These are phyloP conservation scores for Scomber japonicus DNA, from an alignment of 2,113 vertebrate genomes.

Conservation along the genomic window DNA sequence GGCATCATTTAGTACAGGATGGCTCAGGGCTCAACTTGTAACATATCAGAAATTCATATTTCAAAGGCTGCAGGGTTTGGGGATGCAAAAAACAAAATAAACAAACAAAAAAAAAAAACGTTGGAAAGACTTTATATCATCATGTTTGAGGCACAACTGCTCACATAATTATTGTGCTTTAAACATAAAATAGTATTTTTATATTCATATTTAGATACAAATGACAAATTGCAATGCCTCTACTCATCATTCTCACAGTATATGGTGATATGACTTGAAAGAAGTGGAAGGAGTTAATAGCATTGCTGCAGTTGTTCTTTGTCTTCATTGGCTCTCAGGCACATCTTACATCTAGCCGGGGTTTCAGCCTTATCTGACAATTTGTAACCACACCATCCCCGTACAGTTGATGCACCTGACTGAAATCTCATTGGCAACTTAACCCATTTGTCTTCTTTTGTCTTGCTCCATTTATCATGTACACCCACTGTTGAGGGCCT, in stretches of 20 bases:
- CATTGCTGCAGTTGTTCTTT: slow-evolving; percentile 2
- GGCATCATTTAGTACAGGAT: slow-evolving; percentile 40
- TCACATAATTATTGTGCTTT: not conserved
- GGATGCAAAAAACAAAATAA: not conserved
- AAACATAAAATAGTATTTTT: not conserved
- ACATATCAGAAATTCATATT: slow-evolving; percentile 37
- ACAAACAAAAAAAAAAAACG: not conserved
- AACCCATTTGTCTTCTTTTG: slow-evolving; percentile 51
- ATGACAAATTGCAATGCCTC: not conserved
- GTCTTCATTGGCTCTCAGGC: not conserved
- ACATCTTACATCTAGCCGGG: not conserved
- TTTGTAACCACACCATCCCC: slow-evolving; percentile 6
- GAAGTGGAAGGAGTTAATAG: not conserved
- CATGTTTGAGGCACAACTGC: not conserved
- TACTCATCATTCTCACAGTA: too few relatives aligned
- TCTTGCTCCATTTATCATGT: slow-evolving; percentile 44
- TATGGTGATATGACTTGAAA: slow-evolving; percentile 1
- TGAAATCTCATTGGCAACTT: slow-evolving; percentile 32
- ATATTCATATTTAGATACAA: not conserved
- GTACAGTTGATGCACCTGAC: not conserved
- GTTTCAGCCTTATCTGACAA: slow-evolving; percentile 9
- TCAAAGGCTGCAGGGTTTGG: slow-evolving; percentile 24
- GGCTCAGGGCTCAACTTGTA: slow-evolving; percentile 24
- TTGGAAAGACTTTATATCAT: not conserved
- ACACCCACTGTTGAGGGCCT: slow-evolving; percentile 21